phyloP scores from a whole-genome alignment of 2,797 vertebrate species.

The Artibeus jamaicensis region DNA sequence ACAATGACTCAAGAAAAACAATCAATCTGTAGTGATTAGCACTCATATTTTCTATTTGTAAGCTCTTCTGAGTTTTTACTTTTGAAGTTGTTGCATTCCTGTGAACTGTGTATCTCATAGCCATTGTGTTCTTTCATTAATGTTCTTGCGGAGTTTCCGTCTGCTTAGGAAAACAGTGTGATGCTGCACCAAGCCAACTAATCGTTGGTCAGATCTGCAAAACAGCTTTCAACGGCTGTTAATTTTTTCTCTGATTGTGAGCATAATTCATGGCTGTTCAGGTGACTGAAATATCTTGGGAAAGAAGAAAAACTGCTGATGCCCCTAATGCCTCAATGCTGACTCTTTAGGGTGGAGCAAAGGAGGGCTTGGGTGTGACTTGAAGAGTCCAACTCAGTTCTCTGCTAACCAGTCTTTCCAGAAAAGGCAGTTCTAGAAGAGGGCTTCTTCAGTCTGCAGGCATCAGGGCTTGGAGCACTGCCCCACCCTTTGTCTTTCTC shows the following conservation, averaged over 20 bases:
- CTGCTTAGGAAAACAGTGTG: neutral
- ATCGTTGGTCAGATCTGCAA: neutral
- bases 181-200: neutral
- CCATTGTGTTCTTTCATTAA: neutral
- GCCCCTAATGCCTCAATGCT: neutral
- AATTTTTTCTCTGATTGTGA: slow-evolving; percentile 22
- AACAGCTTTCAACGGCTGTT: neutral
- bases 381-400: neutral
- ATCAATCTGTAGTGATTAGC: neutral
- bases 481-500: neutral
- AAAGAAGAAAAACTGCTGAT: slow-evolving; percentile 58
- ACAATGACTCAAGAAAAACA: neutral
- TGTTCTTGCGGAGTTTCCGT: neutral
- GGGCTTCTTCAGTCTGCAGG: neutral
- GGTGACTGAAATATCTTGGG: slow-evolving; percentile 22
- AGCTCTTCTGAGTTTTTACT: neutral
- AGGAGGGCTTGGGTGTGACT: slow-evolving; percentile 63
- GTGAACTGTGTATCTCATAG: neutral
- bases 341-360: slow-evolving; percentile 61
- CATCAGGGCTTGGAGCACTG: neutral
- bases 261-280: neutral
- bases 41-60: slow-evolving; percentile 1
- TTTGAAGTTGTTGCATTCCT: neutral
- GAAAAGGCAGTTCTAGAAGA: slow-evolving; percentile 27
- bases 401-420: slow-evolving; percentile 67